Percentiles rank a stretch among this genome's conserved stretches.
phyloP scores from a whole-genome alignment of 2,797 vertebrate species.

The Sarcophilus harrisii region DNA sequence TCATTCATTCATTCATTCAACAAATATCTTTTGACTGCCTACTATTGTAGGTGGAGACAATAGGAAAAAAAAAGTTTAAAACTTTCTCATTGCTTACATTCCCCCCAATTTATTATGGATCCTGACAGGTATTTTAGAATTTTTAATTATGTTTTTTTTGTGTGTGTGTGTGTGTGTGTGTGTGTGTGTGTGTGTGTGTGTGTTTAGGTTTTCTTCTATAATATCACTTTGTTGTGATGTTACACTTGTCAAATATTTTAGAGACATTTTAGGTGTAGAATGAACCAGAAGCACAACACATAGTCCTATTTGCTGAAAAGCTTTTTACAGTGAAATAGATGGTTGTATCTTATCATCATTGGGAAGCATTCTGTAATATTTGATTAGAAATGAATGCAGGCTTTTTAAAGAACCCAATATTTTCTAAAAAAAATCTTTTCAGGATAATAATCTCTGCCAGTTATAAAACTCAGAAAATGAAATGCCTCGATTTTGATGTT shows the following conservation, averaged over 20 bases:
- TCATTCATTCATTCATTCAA: constrained; percentile 47
- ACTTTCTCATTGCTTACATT: neutral
- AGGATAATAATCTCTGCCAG: constrained; percentile 32
- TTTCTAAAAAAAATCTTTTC: constrained; percentile 44
- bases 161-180: no score
- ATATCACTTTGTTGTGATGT: constrained; percentile 18
- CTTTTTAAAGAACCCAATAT: constrained; percentile 43
- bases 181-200: neutral
- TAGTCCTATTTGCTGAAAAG: constrained; percentile 21
- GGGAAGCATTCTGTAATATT: constrained; percentile 30
- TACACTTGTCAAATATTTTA: constrained; percentile 41
- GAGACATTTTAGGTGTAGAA: neutral
- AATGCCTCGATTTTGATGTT: neutral
- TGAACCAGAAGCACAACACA: constrained; percentile 7
- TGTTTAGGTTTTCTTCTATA: constrained; percentile 27
- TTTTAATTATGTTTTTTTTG: constrained; percentile 14
- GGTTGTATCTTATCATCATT: constrained; percentile 31
- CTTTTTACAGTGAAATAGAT: neutral
- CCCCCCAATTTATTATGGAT: neutral
- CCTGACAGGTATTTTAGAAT: constrained; percentile 42
- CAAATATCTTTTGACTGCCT: constrained; percentile 15
- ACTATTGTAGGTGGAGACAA: neutral
- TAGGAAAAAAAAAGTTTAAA: constrained; percentile 4
- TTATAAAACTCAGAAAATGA: constrained; percentile 38
- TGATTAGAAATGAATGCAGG: constrained; percentile 34